Base-by-base conservation (phyloP, 2,888 invertebrate species). In the Drosophila pegasa region DNA sequence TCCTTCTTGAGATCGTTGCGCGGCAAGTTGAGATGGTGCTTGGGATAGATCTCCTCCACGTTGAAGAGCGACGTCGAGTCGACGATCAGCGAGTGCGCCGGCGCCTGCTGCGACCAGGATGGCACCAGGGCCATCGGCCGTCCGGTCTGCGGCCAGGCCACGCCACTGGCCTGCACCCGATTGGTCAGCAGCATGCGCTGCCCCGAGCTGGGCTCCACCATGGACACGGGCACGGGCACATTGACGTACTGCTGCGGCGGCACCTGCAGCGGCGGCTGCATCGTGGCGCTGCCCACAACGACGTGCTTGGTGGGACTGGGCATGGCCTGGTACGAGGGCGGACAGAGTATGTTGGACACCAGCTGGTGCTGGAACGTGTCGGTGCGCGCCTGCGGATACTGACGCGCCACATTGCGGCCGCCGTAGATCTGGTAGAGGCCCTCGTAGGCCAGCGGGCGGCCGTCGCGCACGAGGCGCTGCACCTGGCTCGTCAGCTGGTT, bases 341-440 rank as follows among this genome's bases (percentile, higher is more conserved):
- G 98, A 92, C 98, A 98, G 58, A 98, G 94, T 88, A 98, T 97
- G 50, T 98, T 98, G n/a, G 98, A 97, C 37, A 98, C 97, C 92
- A 98, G 94, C 92, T 98, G 96, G 88, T 97, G 97, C 87, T 97
- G 96, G 94, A 98, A 98, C 47, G 96, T 96, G 91, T 97, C 97
- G 0, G 96, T 95, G 75, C 95, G 93, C 27, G 93, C 94, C 61
- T 93, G 92, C 84, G 93, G 91, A 79, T 96, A 96, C 92, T 95
- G 97, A 67, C 95, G 94, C 75, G 94, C 96, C 74, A 94, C 95
- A 89, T 94, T 94, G 84, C 94, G 93, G 73, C 94, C 94, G 9
- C 95, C 95, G 92, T 97, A 95, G 92, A 94, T 84, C 93, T 94
- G 54, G 92, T 94, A 91, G 92, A 87, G 93, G 91, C 96, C 96